Conservation (phyloP, 2,888 invertebrate species). For the Pedicia rivosa region DNA sequence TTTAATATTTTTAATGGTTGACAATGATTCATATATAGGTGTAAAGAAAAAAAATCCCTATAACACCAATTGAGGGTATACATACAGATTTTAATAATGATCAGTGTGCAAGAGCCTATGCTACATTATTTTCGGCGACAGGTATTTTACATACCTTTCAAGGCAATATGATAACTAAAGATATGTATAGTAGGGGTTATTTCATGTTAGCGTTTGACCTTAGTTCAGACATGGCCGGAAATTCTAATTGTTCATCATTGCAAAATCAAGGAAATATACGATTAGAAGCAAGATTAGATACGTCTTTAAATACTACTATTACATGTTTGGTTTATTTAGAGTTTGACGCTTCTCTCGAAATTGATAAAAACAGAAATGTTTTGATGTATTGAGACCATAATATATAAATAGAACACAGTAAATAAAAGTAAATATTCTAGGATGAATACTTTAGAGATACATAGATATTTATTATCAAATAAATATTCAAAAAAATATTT, state of each 20-base stretch:
- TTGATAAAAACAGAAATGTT: no score
- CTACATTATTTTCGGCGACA: background rate
- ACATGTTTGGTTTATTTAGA: background rate
- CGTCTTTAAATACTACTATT: background rate
- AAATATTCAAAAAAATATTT: background rate
- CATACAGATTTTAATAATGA: no score
- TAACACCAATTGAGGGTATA: no score
- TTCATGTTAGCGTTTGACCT: constrained; percentile 1
- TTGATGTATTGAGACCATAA: no score
- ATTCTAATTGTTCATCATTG: background rate
- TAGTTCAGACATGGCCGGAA: background rate
- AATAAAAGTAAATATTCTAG: no score
- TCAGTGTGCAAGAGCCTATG: background rate
- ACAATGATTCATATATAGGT: background rate
- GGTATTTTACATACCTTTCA: background rate
- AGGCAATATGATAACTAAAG: background rate
- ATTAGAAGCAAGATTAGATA: background rate
- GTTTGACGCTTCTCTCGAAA: background rate
- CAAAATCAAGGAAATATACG: background rate
- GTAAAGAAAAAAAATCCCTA: background rate
- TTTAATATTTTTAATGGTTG: no score
- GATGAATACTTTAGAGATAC: background rate
- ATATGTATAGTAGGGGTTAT: background rate
- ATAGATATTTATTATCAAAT: background rate
- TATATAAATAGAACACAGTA: no score